These are phyloP conservation scores for Portevinia maculata DNA, from an alignment of 2,888 invertebrate species.

Conservation along the genomic window DNA sequence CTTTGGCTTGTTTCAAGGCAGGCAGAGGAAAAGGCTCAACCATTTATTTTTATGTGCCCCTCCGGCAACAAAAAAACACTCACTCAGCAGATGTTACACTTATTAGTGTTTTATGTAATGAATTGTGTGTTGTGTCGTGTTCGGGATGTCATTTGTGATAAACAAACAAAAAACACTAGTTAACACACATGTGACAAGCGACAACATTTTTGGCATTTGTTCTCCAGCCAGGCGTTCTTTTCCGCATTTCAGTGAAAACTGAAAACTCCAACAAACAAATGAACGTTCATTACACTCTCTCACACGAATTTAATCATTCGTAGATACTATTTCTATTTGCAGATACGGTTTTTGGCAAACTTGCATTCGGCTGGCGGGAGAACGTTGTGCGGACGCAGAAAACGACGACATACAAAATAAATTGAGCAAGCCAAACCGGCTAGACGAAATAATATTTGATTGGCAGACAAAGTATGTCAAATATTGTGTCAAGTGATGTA, in stretches of 20 bases:
- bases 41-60: slow-evolving; percentile 49
- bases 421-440: slow-evolving; percentile 61
- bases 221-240: slow-evolving; percentile 39
- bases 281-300: slow-evolving; percentile 29
- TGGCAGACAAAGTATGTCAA: slow-evolving; percentile 47
- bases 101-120: slow-evolving; percentile 61
- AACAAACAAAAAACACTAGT: slow-evolving; percentile 26
- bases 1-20: slow-evolving; percentile 30
- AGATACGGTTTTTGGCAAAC: slow-evolving; percentile 5
- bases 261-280: slow-evolving; percentile 14
- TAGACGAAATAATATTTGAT: slow-evolving; percentile 64
- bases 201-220: slow-evolving; percentile 48
- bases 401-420: slow-evolving; percentile 46
- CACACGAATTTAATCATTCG: slow-evolving; percentile 46
- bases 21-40: too few relatives aligned
- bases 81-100: slow-evolving; percentile 62
- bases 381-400: background rate
- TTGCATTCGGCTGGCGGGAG: background rate
- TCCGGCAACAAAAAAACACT: slow-evolving; percentile 7
- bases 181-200: slow-evolving; percentile 40
- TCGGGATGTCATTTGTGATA: slow-evolving; percentile 38
- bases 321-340: slow-evolving; percentile 27
- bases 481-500: slow-evolving; percentile 49
- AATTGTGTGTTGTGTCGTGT: slow-evolving; percentile 45
- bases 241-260: slow-evolving; percentile 7